phyloP scores from a whole-genome alignment of 2,113 vertebrate species.

The Oxyura jamaicensis region DNA sequence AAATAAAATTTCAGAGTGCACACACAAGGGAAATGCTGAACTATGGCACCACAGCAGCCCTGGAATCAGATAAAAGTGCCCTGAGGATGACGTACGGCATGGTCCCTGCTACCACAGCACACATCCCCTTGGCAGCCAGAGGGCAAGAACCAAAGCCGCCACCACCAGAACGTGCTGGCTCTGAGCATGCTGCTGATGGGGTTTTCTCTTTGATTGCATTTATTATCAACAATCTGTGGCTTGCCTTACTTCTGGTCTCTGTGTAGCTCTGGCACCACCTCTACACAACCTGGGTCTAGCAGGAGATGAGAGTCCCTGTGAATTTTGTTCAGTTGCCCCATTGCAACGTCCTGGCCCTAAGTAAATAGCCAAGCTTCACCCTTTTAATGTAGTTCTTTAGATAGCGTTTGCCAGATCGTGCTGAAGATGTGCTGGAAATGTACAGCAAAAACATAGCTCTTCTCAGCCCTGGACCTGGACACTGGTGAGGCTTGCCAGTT shows the following conservation, averaged over 20 bases:
- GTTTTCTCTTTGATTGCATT: not conserved
- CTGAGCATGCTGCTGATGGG: not conserved
- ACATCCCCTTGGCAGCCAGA: not conserved
- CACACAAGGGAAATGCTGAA: not conserved
- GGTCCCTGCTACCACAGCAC: not conserved
- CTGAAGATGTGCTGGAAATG: not conserved
- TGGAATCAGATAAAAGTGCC: not conserved
- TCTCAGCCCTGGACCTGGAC: not conserved
- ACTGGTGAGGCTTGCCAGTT: not conserved
- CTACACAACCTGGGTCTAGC: not conserved
- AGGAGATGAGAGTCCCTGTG: not conserved
- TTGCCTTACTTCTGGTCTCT: not conserved
- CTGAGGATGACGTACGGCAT: not conserved
- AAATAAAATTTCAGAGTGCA: not conserved
- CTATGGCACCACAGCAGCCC: not conserved
- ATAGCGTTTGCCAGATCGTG: accelerated
- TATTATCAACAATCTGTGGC: too few species aligned
- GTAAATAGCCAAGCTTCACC: not conserved
- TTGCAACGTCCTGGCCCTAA: not conserved
- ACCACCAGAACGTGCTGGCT: not conserved
- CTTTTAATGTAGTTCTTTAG: not conserved
- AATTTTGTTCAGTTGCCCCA: not conserved
- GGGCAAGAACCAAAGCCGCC: not conserved
- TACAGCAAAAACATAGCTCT: not conserved
- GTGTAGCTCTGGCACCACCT: not conserved